Percentiles rank a stretch among this genome's conserved stretches.
Conservation (phyloP, 2,888 invertebrate genomes). For the Strigamia crassipes region DNA sequence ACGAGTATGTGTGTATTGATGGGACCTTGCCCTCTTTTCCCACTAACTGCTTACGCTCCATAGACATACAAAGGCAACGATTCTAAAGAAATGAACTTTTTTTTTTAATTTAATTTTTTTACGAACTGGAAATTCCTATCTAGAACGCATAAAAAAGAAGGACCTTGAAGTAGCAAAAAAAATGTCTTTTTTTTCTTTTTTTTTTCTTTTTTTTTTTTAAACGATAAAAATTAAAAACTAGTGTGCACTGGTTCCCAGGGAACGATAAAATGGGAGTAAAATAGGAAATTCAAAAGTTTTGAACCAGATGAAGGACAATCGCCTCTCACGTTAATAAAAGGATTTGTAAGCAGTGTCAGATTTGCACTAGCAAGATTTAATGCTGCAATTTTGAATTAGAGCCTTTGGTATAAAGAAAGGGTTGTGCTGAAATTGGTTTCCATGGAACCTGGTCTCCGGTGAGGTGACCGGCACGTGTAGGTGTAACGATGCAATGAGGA, state of each 20-base stretch:
- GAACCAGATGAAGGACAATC: slow-evolving; percentile 8
- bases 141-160: slow-evolving; percentile 6
- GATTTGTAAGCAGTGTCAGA: not conserved
- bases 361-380: slow-evolving; percentile 23
- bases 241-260: slow-evolving; percentile 22
- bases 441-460: not conserved
- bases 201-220: too few relatives aligned
- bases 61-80: slow-evolving; percentile 15
- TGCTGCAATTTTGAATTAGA: slow-evolving; percentile 9
- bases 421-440: slow-evolving; percentile 1
- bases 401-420: slow-evolving; percentile 29
- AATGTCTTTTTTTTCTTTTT: too few relatives aligned
- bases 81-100: slow-evolving; percentile 16
- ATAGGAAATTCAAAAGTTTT: not conserved
- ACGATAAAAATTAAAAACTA: not conserved
- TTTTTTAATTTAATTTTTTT: slow-evolving; percentile 27
- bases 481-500: slow-evolving; percentile 6
- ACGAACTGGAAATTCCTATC: not conserved
- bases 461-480: slow-evolving; percentile 6
- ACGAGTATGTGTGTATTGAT: slow-evolving; percentile 27
- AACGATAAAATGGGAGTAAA: not conserved
- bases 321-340: not conserved
- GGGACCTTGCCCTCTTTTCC: slow-evolving; percentile 33
- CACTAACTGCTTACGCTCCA: slow-evolving; percentile 21
- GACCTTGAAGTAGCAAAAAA: not conserved